These are phyloP conservation scores for Henricia sp. DNA, from an alignment of 53 echinoderm and acorn worm species.

Conservation along the genomic window DNA sequence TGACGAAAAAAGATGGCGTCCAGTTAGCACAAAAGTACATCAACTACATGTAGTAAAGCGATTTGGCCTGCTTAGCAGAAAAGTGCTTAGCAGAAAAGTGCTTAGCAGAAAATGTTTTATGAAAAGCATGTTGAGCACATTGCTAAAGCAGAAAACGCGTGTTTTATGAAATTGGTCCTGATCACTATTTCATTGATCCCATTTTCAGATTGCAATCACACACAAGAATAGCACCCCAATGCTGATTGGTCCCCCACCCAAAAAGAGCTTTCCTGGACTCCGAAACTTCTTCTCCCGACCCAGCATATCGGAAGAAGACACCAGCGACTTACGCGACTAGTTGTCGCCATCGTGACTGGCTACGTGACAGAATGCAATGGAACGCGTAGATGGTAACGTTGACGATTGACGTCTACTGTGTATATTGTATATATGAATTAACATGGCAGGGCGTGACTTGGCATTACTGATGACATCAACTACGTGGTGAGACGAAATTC, in stretches of 20 bases:
- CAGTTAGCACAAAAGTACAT: no score
- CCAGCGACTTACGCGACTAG: conserved; percentile 54
- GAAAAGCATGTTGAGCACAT: no score
- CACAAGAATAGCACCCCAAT: conserved; percentile 98
- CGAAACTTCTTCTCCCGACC: conserved; percentile 78
- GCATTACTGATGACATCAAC: conserved; percentile 5
- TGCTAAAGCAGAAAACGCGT: no score
- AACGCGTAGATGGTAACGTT: conserved; percentile 11
- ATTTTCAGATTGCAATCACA: conserved; percentile 90
- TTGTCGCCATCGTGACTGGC: conserved; percentile 37
- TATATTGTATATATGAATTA: conserved; percentile 1
- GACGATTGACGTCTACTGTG: conserved; percentile 1
- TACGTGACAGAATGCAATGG: conserved; percentile 3
- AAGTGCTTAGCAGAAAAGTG: no score
- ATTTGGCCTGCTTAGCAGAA: no score
- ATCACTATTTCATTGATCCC: conserved; percentile 1
- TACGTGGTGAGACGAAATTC: neutral
- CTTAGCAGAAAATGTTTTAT: no score
- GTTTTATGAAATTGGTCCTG: no score
- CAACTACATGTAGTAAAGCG: no score
- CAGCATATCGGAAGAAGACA: conserved; percentile 74
- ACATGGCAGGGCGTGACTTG: conserved; percentile 1
- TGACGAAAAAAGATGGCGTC: no score
- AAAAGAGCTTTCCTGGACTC: conserved; percentile 89
- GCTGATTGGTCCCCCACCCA: conserved; percentile 92